These are phyloP conservation scores for Hyposoter didymator DNA, from an alignment of 2,888 invertebrate species.

Conservation along the genomic window DNA sequence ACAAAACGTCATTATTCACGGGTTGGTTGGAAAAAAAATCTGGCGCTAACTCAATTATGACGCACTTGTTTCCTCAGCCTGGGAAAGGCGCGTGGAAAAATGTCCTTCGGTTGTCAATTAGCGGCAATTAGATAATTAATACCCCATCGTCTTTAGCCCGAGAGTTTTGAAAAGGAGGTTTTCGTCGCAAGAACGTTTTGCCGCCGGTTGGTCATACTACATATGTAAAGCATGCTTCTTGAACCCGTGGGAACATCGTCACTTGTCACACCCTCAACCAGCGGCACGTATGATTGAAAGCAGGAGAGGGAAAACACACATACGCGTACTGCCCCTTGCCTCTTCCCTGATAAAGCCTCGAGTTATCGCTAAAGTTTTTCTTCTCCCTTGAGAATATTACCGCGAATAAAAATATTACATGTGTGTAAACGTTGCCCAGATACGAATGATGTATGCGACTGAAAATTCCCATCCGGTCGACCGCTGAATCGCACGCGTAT, in stretches of 20 bases:
- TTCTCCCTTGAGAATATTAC: conserved; percentile 40
- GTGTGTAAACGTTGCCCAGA: not conserved
- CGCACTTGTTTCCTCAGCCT: conserved; percentile 82
- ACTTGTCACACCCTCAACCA: conserved; percentile 44
- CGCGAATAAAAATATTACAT: conserved; percentile 30
- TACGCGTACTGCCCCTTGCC: not conserved
- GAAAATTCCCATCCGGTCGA: conserved; percentile 18
- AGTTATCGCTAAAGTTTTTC: conserved; percentile 26
- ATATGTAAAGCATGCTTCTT: conserved; percentile 45
- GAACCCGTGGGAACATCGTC: conserved; percentile 60
- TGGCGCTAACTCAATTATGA: conserved; percentile 84
- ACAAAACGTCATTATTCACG: not conserved
- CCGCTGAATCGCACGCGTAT: not conserved
- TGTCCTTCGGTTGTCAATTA: conserved; percentile 82
- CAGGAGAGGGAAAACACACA: conserved; percentile 7
- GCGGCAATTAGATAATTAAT: conserved; percentile 83
- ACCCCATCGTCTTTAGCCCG: conserved; percentile 72
- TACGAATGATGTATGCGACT: conserved; percentile 20
- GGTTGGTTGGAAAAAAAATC: conserved; percentile 72
- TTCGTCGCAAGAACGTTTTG: conserved; percentile 31
- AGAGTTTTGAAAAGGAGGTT: not conserved
- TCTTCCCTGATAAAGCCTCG: conserved; percentile 3
- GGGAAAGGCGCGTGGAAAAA: conserved; percentile 81
- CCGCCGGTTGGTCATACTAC: conserved; percentile 11
- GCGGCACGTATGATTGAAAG: not conserved